Conservation (phyloP, 2,113 vertebrate species). For the Pyxicephalus adspersus region DNA sequence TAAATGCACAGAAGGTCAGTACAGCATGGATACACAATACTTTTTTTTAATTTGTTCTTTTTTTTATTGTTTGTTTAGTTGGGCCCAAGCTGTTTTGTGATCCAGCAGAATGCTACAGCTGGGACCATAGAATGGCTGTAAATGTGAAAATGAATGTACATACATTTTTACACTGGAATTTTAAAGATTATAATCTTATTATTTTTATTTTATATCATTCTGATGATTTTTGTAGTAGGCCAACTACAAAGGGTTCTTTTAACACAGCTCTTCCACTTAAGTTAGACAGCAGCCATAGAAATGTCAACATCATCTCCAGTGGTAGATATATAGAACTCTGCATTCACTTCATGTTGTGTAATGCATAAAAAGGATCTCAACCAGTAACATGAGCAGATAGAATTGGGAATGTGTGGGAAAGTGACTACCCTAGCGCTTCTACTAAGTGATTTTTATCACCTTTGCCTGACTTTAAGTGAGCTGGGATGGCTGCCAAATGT, state of each 20-base stretch:
- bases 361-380: slow-evolving; percentile 10
- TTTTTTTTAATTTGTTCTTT: no score
- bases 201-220: no score
- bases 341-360: background rate
- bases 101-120: no score
- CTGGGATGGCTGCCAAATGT: slow-evolving; percentile 35
- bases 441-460: slow-evolving; percentile 43
- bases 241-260: background rate
- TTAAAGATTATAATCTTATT: no score
- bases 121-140: no score
- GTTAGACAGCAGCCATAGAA: background rate
- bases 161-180: no score
- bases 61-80: no score
- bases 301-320: slow-evolving; percentile 14
- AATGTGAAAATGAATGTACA: no score
- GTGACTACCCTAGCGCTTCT: slow-evolving; percentile 22
- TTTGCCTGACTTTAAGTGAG: slow-evolving; percentile 12
- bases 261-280: background rate
- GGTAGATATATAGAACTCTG: background rate
- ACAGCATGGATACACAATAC: no score
- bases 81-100: no score
- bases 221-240: no score
- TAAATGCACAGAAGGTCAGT: no score
- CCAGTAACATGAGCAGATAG: slow-evolving; percentile 38
- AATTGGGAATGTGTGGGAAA: slow-evolving; percentile 17